Conservation (phyloP, 2,888 invertebrate species). For the Barypeithes pellucidus region DNA sequence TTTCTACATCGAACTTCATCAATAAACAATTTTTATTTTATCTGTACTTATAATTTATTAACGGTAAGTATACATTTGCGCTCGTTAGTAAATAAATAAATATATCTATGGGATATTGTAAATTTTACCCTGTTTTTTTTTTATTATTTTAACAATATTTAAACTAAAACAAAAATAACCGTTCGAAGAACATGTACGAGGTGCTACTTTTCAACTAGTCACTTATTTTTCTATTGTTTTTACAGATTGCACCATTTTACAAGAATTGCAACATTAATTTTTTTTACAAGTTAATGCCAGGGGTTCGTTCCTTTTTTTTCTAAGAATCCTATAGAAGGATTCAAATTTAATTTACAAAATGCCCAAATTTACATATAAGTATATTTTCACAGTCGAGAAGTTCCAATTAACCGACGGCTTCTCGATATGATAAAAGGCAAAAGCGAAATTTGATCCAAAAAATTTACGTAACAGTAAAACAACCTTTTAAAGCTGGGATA, state of each 20-base stretch:
- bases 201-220: conserved; percentile 63
- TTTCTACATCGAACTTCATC: conserved; percentile 45
- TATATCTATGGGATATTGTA: conserved; percentile 68
- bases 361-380: conserved; percentile 51
- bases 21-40: conserved; percentile 56
- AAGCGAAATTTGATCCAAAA: no score
- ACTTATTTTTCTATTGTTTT: conserved; percentile 63
- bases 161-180: conserved; percentile 41
- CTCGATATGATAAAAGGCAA: neutral
- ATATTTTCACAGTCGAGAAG: conserved; percentile 29
- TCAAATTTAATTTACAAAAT: conserved; percentile 54
- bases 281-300: conserved; percentile 70
- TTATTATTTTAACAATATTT: conserved; percentile 52
- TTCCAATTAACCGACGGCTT: neutral
- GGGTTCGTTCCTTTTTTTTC: conserved; percentile 69
- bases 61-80: conserved; percentile 52
- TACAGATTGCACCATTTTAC: conserved; percentile 70
- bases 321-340: conserved; percentile 59
- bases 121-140: conserved; percentile 68
- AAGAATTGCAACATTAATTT: conserved; percentile 68
- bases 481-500: no score
- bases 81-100: conserved; percentile 63
- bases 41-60: conserved; percentile 62
- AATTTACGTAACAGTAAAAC: no score
- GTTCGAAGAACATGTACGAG: conserved; percentile 63